phyloP scores from a whole-genome alignment of 2,797 vertebrate species.

The Anabas testudineus region DNA sequence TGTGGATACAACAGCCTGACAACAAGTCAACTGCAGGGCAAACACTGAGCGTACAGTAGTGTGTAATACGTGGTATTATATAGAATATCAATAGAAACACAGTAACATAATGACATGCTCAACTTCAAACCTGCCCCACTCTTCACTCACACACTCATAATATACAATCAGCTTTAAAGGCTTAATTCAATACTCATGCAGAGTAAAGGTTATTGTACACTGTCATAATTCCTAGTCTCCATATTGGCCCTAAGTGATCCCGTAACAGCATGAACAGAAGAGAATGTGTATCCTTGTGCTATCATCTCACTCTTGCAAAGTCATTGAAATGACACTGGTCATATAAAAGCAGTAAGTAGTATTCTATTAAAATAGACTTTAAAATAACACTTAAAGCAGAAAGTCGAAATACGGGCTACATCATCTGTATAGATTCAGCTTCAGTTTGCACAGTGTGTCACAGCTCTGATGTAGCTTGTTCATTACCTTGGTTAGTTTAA shows the following conservation, averaged over 20 bases:
- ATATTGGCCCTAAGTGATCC: too few relatives aligned
- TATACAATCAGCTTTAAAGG: not conserved
- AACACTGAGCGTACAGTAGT: conserved; percentile 16
- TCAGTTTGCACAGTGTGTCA: conserved; percentile 16
- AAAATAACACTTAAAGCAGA: not conserved
- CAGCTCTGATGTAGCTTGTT: conserved; percentile 9
- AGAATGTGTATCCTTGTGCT: too few relatives aligned
- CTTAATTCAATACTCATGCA: too few relatives aligned
- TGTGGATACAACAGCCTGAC: conserved; percentile 12
- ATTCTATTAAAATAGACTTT: too few relatives aligned
- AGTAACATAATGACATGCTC: conserved; percentile 26
- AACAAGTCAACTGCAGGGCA: conserved; percentile 14
- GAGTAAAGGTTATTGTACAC: too few relatives aligned
- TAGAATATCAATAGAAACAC: conserved; percentile 2
- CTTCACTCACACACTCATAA: conserved; percentile 20
- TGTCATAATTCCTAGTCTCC: too few relatives aligned
- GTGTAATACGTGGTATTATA: conserved; percentile 13
- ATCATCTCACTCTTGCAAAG: too few relatives aligned
- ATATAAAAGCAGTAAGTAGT: too few relatives aligned
- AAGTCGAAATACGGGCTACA: conserved; percentile 7
- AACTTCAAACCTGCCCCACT: conserved; percentile 4
- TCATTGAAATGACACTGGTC: too few relatives aligned
- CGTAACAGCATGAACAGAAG: too few relatives aligned
- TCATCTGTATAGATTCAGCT: conserved; percentile 20
- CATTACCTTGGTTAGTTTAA: not conserved